Evolutionary conservation across 2,888 invertebrate genomes (phyloP).

Genomic region (Agriopis marginaria): DNA sequence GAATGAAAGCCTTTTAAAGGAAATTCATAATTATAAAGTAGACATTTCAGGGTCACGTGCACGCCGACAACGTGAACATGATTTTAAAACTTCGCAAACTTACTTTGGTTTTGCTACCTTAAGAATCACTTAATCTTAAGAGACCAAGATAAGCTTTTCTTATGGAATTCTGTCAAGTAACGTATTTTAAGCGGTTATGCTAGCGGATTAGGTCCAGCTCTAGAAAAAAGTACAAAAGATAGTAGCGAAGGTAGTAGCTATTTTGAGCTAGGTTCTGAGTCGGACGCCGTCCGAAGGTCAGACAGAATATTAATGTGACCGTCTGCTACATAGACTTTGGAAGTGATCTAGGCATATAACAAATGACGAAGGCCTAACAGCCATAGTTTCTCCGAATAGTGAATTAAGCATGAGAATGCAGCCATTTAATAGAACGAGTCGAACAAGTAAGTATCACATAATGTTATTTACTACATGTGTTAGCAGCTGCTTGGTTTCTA

Average conservation of each 20-base stretch:
- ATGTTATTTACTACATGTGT: no score
- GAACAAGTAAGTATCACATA: no score
- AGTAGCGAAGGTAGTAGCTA: neutral
- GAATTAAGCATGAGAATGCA: neutral
- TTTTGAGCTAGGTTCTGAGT: neutral
- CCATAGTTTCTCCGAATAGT: neutral
- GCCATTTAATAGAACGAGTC: neutral
- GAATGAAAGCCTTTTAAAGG: conserved; percentile 12
- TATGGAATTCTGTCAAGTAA: neutral
- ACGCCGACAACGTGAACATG: neutral
- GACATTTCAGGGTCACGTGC: neutral
- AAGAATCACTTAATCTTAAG: neutral
- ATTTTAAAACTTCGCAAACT: neutral
- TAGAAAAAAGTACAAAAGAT: conserved; percentile 1
- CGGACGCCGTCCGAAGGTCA: neutral
- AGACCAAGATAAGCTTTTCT: neutral
- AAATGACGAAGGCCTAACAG: neutral
- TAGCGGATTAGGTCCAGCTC: neutral
- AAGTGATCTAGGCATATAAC: neutral
- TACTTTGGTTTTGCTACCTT: neutral
- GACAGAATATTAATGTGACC: conserved; percentile 3
- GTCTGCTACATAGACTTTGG: neutral
- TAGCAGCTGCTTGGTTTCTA: no score
- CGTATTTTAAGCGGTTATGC: neutral
- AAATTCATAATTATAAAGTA: conserved; percentile 8